Evolutionary conservation across 2,888 invertebrate genomes (phyloP).

Genomic region (Tipula lateralis): DNA sequence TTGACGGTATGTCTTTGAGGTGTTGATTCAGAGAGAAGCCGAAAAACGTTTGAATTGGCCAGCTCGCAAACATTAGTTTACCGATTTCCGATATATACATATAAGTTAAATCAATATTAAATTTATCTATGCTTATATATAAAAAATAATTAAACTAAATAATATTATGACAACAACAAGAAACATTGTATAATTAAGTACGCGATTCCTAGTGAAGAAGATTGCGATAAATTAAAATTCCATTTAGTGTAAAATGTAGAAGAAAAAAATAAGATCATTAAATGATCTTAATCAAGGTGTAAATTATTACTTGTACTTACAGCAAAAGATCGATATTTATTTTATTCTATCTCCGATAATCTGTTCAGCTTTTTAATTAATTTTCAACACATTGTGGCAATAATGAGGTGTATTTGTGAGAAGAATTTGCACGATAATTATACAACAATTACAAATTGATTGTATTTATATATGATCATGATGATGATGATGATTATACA

Average conservation of each 20-base stretch:
- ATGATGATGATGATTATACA: no score
- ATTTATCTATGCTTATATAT: not conserved
- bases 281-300: not conserved
- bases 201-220: not conserved
- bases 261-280: not conserved
- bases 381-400: conserved; percentile 5
- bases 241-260: not conserved
- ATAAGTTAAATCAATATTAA: not conserved
- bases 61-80: not conserved
- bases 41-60: no score
- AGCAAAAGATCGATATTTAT: not conserved
- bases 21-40: no score
- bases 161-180: conserved; percentile 19
- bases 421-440: not conserved
- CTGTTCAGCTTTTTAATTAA: not conserved
- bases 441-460: not conserved
- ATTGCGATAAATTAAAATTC: not conserved
- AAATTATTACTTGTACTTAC: not conserved
- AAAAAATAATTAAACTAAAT: not conserved
- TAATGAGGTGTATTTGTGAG: not conserved
- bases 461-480: not conserved
- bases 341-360: not conserved
- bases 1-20: no score
- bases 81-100: not conserved
- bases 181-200: not conserved